A percentile compares a stretch with the other conserved stretches of the same genome.
Conservation (phyloP, 2,113 vertebrate species). For the Lampris megalopsis region DNA sequence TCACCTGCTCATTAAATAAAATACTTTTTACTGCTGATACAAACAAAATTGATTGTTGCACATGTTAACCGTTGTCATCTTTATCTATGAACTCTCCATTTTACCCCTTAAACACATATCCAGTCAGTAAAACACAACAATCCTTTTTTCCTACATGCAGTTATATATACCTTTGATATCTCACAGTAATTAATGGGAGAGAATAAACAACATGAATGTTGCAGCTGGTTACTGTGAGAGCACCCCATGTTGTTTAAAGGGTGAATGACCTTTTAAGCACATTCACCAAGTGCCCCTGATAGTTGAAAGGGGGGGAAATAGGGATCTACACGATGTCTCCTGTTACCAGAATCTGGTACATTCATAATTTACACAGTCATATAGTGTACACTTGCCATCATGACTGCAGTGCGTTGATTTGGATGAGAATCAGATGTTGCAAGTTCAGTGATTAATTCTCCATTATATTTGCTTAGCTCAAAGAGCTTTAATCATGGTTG, state of each 20-base stretch:
- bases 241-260: conserved; percentile 50
- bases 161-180: conserved; percentile 15
- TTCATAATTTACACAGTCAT: conserved; percentile 1
- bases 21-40: conserved; percentile 44
- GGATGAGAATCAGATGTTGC: conserved; percentile 57
- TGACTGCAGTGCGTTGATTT: conserved; percentile 58
- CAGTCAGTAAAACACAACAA: conserved; percentile 25
- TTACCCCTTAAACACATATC: conserved; percentile 22
- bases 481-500: conserved; percentile 60
- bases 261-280: conserved; percentile 65
- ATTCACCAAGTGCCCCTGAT: conserved; percentile 56
- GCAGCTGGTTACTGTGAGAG: conserved; percentile 50
- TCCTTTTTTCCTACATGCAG: conserved; percentile 18
- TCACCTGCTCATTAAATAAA: conserved; percentile 62
- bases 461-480: conserved; percentile 67
- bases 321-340: too few species aligned
- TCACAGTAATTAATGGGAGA: conserved; percentile 7
- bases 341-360: too few species aligned
- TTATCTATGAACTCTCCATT: conserved; percentile 43
- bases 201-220: conserved; percentile 30
- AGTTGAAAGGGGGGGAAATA: neutral
- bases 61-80: neutral
- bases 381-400: conserved; percentile 42
- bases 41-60: conserved; percentile 44
- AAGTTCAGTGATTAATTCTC: conserved; percentile 65